Base-by-base conservation (phyloP, 2,113 vertebrate species). In the Nycticryphes semicollaris region DNA sequence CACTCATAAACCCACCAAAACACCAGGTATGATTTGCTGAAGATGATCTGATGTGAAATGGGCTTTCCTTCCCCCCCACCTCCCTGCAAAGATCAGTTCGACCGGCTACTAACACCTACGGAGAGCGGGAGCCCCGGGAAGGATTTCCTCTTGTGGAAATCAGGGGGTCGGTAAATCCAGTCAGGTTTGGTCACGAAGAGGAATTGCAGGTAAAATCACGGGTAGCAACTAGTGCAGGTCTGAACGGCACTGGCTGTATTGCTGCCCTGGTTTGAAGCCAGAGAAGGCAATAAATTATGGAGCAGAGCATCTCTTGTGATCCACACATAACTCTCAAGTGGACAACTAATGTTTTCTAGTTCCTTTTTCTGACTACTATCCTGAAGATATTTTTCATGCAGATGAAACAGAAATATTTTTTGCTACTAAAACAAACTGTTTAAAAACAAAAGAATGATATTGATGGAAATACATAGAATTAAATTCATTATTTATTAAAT, bases 1-100 rank as follows among this genome's bases (percentile, higher is more conserved):
- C 84, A 45, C 76, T 97, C 87, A 86, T 77, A 97, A 97, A 96
- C 83, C 63, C 84, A 79, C 72, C 75, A 93, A 92, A 94, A 80
- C 53, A 72, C 88, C 84, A 95, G 89, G 78, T 90, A 94, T 21
- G 89, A 94, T 92, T 89, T 86, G n/a, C 48, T 94, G 83, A 90
- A 97, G 73, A 81, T 23, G 45, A 39, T 79, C 50, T 86, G 54
- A 62, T 86, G 16, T 53, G 68, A 85, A 95, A 76, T 12, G 54
- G 48, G 39, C n/a, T 94, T 77, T 41, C 18, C 16, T 80, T 69
- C 19, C 45, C 12, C 45, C 23, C 5, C 14, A 10, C 12, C 30
- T 14, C 25, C 17, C 28, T 6, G 28, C 31, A 27, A 33, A 17
- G 45, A 37, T 48, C 31, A 28, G 27, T 47, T 79, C 4, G 1